A percentile compares a stretch with the other conserved stretches of the same genome.
These are phyloP conservation scores for Temnothorax longispinosus DNA, from an alignment of 1,140 invertebrate species.

Conservation along the genomic window DNA sequence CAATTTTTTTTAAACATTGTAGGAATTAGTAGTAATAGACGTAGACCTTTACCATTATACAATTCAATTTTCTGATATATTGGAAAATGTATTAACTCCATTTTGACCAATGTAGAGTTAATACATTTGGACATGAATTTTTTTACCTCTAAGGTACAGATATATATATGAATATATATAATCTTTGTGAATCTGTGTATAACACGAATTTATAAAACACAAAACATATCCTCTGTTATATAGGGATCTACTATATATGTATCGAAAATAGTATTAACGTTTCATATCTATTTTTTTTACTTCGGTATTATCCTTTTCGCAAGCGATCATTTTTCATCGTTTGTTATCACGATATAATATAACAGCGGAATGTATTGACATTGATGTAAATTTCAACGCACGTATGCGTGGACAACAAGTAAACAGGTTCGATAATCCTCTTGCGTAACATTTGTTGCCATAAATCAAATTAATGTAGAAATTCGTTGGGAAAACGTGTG, in stretches of 20 bases:
- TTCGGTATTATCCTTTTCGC: slow-evolving; percentile 11
- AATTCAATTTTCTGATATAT: too few relatives aligned
- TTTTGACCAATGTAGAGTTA: too few relatives aligned
- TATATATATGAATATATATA: too few relatives aligned
- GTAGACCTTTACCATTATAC: too few relatives aligned
- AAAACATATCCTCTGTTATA: too few relatives aligned
- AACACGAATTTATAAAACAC: too few relatives aligned
- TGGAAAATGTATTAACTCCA: too few relatives aligned
- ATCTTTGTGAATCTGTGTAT: too few relatives aligned
- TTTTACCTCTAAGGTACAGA: too few relatives aligned
- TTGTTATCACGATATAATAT: not conserved
- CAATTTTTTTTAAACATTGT: too few relatives aligned
- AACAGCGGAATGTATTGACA: slow-evolving; percentile 20
- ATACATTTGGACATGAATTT: too few relatives aligned
- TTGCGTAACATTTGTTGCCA: slow-evolving; percentile 43
- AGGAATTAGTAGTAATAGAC: too few relatives aligned
- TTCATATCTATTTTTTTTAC: not conserved
- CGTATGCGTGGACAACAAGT: not conserved
- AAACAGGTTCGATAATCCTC: slow-evolving; percentile 38
- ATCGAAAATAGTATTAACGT: not conserved
- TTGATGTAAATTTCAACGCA: slow-evolving; percentile 43
- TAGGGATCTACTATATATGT: not conserved
- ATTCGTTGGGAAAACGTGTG: slow-evolving; percentile 50
- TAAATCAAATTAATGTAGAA: slow-evolving; percentile 52
- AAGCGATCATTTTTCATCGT: slow-evolving; percentile 20